Conservation (phyloP, 2,888 invertebrate genomes). For the Hyppa rectilinea region DNA sequence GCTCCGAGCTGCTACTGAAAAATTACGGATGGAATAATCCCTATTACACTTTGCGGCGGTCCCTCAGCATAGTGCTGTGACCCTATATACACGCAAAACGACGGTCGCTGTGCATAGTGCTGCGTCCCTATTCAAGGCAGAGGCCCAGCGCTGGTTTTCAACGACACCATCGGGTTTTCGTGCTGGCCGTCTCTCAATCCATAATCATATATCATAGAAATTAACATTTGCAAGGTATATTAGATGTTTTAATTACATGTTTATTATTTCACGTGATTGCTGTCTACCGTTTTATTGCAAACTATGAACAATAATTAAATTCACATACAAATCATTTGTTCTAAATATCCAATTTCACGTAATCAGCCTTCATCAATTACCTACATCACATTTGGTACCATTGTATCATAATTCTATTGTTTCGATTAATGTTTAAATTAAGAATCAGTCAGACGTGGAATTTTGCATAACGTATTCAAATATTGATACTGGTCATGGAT, state of each 20-base stretch:
- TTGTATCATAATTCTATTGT: conserved; percentile 22
- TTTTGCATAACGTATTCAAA: conserved; percentile 17
- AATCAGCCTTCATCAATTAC: conserved; percentile 16
- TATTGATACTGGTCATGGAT: conserved; percentile 17
- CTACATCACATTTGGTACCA: conserved; percentile 4
- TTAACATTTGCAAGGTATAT: too few relatives aligned
- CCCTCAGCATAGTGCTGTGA: too few relatives aligned
- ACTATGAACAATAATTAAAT: conserved; percentile 9
- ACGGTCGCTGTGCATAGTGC: too few relatives aligned
- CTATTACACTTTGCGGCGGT: too few relatives aligned
- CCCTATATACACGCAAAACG: too few relatives aligned
- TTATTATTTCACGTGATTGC: not conserved
- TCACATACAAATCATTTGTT: conserved; percentile 14
- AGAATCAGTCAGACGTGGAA: not conserved
- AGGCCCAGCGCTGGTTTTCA: too few relatives aligned
- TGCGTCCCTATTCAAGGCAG: too few relatives aligned
- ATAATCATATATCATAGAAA: too few relatives aligned
- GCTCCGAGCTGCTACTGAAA: too few relatives aligned
- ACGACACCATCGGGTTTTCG: not conserved
- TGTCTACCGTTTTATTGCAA: not conserved
- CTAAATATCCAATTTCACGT: conserved; percentile 10
- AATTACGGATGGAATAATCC: too few relatives aligned
- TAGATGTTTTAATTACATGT: not conserved
- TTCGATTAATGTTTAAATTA: conserved; percentile 1
- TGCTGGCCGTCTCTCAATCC: not conserved